These are phyloP conservation scores for Diarsia dahlii DNA, from an alignment of 2,888 invertebrate genomes.

Conservation along the genomic window DNA sequence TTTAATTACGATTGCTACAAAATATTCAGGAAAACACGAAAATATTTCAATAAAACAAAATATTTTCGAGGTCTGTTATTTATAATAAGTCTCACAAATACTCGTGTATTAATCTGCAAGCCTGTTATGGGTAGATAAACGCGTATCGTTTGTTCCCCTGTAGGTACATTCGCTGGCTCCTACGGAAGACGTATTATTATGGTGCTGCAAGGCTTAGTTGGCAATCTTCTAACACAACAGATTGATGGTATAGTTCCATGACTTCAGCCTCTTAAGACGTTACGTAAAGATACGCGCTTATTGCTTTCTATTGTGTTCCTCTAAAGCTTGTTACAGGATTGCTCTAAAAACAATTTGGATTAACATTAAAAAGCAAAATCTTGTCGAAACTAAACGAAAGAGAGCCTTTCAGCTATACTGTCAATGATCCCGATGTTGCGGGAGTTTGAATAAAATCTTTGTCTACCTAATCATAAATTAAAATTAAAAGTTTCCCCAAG, in stretches of 20 bases:
- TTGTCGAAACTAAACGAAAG: no score
- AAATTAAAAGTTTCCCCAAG: no score
- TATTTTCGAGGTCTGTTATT: slow-evolving; percentile 6
- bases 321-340: slow-evolving; percentile 2
- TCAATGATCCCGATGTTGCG: no score
- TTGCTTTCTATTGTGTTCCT: slow-evolving; percentile 29
- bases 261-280: slow-evolving; percentile 20
- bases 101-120: slow-evolving; percentile 16
- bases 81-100: slow-evolving; percentile 11
- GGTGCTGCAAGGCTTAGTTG: slow-evolving; percentile 44
- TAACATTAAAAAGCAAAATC: neutral
- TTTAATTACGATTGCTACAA: slow-evolving; percentile 54
- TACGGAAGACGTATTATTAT: slow-evolving; percentile 48
- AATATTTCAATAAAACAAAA: slow-evolving; percentile 40
- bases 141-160: slow-evolving; percentile 10
- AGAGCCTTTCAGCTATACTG: no score
- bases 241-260: slow-evolving; percentile 28
- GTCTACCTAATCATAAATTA: no score
- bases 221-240: slow-evolving; percentile 52
- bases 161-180: slow-evolving; percentile 20
- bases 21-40: slow-evolving; percentile 41
- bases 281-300: slow-evolving; percentile 29
- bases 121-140: slow-evolving; percentile 19
- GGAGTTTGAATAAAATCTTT: no score
- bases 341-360: slow-evolving; percentile 2